Conservation (phyloP, 1,140 invertebrate genomes). For the Helicoverpa armigera region DNA sequence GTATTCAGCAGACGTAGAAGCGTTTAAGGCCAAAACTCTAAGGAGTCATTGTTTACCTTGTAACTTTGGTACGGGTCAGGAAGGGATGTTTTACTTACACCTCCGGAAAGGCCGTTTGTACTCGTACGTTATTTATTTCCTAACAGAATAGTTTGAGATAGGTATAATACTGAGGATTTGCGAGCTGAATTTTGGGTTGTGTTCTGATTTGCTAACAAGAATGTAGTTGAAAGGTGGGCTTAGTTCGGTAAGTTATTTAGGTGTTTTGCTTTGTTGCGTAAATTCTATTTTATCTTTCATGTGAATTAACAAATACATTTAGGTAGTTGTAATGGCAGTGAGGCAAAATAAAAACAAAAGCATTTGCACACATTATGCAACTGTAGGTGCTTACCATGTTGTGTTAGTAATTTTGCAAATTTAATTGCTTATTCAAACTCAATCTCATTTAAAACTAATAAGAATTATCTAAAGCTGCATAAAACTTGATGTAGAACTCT, state of each 20-base stretch:
- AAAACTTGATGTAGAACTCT: not conserved
- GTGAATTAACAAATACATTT: no score
- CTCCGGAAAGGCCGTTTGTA: constrained; percentile 42
- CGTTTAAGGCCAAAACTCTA: constrained; percentile 46
- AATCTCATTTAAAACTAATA: not conserved
- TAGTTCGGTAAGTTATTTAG: not conserved
- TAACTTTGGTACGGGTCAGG: constrained; percentile 51
- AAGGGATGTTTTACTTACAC: constrained; percentile 52
- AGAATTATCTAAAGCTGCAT: not conserved
- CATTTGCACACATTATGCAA: no score
- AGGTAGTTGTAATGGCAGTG: no score
- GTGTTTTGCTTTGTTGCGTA: not conserved
- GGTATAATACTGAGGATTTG: constrained; percentile 16
- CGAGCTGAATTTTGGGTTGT: not conserved
- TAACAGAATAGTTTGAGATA: constrained; percentile 41
- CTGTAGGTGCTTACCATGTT: no score
- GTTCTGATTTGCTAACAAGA: constrained; percentile 16
- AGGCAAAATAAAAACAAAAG: no score
- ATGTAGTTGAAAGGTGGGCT: constrained; percentile 3
- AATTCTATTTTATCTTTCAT: not conserved
- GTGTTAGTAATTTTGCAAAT: not conserved
- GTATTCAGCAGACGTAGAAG: constrained; percentile 42
- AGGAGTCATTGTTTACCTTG: constrained; percentile 52
- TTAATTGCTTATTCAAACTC: not conserved
- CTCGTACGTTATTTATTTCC: constrained; percentile 43